Percentiles rank a stretch among this genome's conserved stretches.
phyloP scores from a whole-genome alignment of 2,888 invertebrate species.

The Nemotelus nigrinus region DNA sequence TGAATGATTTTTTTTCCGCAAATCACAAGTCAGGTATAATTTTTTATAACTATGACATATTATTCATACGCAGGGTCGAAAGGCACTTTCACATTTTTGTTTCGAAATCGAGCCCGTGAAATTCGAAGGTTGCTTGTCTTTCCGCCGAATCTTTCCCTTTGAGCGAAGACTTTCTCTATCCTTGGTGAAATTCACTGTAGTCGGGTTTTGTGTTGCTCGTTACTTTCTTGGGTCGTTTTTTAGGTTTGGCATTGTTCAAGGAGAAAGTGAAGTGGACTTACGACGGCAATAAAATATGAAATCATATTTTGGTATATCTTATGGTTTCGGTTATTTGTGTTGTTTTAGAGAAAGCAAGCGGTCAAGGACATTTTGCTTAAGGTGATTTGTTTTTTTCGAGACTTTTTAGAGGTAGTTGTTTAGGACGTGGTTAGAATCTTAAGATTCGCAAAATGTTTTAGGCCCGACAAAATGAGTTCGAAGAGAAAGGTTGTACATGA shows the following conservation, averaged over 20 bases:
- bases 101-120: neutral
- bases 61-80: conserved; percentile 41
- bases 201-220: conserved; percentile 3
- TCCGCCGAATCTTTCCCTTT: neutral
- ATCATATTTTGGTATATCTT: conserved; percentile 48
- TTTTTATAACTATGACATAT: conserved; percentile 47
- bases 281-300: conserved; percentile 49
- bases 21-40: conserved; percentile 36
- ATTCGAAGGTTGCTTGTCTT: neutral
- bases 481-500: too few relatives aligned
- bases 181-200: conserved; percentile 6
- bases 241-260: conserved; percentile 44
- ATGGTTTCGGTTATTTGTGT: neutral
- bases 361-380: too few relatives aligned
- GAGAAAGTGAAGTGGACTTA: conserved; percentile 49
- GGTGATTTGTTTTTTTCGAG: too few relatives aligned
- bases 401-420: too few relatives aligned
- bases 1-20: conserved; percentile 46
- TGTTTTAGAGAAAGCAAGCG: neutral
- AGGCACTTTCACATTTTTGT: conserved; percentile 37
- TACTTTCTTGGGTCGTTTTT: conserved; percentile 7
- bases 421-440: too few relatives aligned
- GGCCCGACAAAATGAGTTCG: too few relatives aligned
- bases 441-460: too few relatives aligned
- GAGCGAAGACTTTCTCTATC: conserved; percentile 45